Conservation (phyloP, 1,140 invertebrate species). For the Ceratoteleas bidentatus region DNA sequence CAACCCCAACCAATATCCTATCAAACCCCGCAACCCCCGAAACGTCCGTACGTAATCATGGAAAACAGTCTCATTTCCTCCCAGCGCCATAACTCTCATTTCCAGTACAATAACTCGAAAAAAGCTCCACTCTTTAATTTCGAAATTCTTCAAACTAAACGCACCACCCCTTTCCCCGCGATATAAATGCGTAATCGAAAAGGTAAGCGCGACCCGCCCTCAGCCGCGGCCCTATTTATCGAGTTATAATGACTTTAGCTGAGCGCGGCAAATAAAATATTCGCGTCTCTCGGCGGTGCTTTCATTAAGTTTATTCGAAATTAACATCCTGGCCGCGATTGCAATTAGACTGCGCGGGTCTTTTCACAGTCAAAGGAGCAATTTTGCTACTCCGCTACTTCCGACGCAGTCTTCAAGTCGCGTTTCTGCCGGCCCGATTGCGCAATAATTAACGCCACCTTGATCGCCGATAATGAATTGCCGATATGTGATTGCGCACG, state of each 20-base stretch:
- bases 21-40: too few species aligned
- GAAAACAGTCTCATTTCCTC: too few species aligned
- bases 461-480: slow-evolving; percentile 41
- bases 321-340: slow-evolving; percentile 49
- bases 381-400: slow-evolving; percentile 44
- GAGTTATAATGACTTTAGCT: slow-evolving; percentile 39
- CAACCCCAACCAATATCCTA: too few species aligned
- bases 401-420: slow-evolving; percentile 33
- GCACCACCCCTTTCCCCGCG: background rate
- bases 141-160: too few species aligned
- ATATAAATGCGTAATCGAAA: slow-evolving; percentile 35
- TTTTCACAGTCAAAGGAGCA: slow-evolving; percentile 53
- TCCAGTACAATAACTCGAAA: too few species aligned
- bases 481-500: slow-evolving; percentile 29
- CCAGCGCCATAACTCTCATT: too few species aligned
- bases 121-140: too few species aligned
- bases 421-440: slow-evolving; percentile 6
- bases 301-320: slow-evolving; percentile 48
- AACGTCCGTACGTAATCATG: too few species aligned
- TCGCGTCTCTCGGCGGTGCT: slow-evolving; percentile 18
- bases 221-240: slow-evolving; percentile 31
- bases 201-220: background rate
- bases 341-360: slow-evolving; percentile 42
- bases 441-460: slow-evolving; percentile 34
- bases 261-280: slow-evolving; percentile 34